phyloP scores from a whole-genome alignment of 2,888 invertebrate species.

The Protonemura montana region DNA sequence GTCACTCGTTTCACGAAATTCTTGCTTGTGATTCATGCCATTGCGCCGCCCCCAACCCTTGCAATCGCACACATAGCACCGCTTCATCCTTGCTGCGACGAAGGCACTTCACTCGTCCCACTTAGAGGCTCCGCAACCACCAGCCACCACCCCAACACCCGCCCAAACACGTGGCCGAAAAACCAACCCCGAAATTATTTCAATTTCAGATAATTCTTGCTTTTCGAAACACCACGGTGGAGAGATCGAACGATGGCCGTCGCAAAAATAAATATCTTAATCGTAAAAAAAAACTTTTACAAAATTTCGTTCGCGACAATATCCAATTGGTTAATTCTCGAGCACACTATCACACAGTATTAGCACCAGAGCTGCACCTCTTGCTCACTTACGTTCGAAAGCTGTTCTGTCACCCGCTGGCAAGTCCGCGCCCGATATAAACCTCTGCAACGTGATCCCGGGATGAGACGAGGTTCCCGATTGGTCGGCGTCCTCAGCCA shows the following conservation, averaged over 20 bases:
- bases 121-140: background rate
- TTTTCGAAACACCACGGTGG: constrained; percentile 14
- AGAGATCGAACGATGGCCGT: constrained; percentile 26
- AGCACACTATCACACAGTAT: constrained; percentile 33
- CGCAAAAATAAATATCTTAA: constrained; percentile 15
- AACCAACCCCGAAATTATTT: background rate
- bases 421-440: constrained; percentile 77
- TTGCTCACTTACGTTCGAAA: constrained; percentile 90
- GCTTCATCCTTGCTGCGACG: background rate
- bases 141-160: constrained; percentile 14
- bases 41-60: background rate
- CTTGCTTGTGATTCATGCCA: background rate
- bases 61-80: background rate
- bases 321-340: constrained; percentile 36
- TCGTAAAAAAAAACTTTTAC: background rate
- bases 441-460: constrained; percentile 81
- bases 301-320: background rate
- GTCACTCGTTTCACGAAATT: background rate
- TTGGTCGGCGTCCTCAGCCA: constrained; percentile 61
- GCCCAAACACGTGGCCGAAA: constrained; percentile 14
- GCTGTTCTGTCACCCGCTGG: constrained; percentile 92
- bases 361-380: constrained; percentile 49
- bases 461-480: constrained; percentile 60
- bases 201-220: background rate
- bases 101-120: constrained; percentile 21